Evolutionary conservation across 2,888 invertebrate species (phyloP), one percentile per base, ranked within the genome.

Genomic region (Galeruca laticollis): DNA sequence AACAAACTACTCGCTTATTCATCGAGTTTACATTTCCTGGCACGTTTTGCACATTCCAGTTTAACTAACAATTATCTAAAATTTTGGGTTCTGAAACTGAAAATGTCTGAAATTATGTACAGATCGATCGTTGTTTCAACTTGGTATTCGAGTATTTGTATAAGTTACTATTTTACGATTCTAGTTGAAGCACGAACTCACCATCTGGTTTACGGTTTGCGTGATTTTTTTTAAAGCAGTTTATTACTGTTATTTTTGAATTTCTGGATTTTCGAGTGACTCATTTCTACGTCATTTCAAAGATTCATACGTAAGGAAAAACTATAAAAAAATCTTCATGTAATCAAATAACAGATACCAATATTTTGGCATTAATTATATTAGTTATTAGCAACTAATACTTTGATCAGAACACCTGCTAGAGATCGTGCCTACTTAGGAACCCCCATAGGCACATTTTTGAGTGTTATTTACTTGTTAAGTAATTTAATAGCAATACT

Each of bases 151-250:
- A 47, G 18, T 62, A 65, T 65, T 65, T 65, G 65, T 65, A 21
- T 65, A 57, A 65, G 21, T 57, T 13, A 33, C 6, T 54, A 43
- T 56, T 65, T 65, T 65, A 65, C 65, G 65, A 65, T 65, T 57
- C 65, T 40, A 26, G 47, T 33, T 65, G 47, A 47, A 21, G 57
- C 65, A 57, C 65, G 65, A 65, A 33, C 33, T 43, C 11, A 57
- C 40, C 65, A 65, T 65, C 65, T 65, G 65, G 47, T 65, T 43
- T 57, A 57, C 35, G 35, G 33, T 47, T 33, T 10, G 33, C 57
- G 18, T 9, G n/a, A 15, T 47, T 47, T 47, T 15, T 47, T 15
- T 47, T n/a, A n/a, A 40, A 47, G 8, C 47, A 18, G 18, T 47
- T 47, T 47, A 47, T 47, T n/a, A 47, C 9, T 47, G 47, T 18